Evolutionary conservation across 2,113 vertebrate genomes (phyloP).

Genomic region (Sterrhoptilus dennistouni): DNA sequence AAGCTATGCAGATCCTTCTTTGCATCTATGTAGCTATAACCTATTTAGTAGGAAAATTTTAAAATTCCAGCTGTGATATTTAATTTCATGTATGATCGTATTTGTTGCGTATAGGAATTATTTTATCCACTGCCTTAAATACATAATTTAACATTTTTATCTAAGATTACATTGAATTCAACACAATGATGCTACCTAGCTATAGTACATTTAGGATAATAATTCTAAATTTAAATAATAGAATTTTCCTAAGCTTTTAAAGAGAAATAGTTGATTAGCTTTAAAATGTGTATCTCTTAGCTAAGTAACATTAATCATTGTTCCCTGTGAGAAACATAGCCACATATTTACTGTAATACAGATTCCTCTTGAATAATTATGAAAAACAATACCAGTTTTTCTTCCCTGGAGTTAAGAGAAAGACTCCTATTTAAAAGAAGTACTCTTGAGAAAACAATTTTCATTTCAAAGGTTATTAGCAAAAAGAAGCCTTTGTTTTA

Average conservation of each 20-base stretch:
- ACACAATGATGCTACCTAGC: not conserved
- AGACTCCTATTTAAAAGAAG: slow-evolving; percentile 9
- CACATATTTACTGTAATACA: not conserved
- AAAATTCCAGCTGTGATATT: not conserved
- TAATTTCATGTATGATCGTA: not conserved
- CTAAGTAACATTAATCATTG: not conserved
- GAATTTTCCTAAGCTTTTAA: not conserved
- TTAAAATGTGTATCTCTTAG: not conserved
- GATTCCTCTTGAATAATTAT: slow-evolving; percentile 17
- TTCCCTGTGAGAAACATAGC: not conserved
- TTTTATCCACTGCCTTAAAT: not conserved
- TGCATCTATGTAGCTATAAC: not conserved
- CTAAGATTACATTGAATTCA: not conserved
- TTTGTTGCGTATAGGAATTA: not conserved
- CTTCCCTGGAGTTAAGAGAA: slow-evolving; percentile 8
- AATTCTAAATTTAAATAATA: not conserved
- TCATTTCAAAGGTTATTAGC: slow-evolving; percentile 56
- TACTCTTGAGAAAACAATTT: slow-evolving; percentile 49
- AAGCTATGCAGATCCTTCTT: not conserved
- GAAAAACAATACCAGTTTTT: slow-evolving; percentile 29
- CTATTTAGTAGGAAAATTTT: not conserved
- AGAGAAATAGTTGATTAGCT: not conserved
- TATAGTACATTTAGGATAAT: not conserved
- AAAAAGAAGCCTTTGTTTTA: slow-evolving; percentile 62
- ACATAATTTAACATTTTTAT: not conserved